Conservation (phyloP, 2,113 vertebrate species). For the Ginglymostoma cirratum region DNA sequence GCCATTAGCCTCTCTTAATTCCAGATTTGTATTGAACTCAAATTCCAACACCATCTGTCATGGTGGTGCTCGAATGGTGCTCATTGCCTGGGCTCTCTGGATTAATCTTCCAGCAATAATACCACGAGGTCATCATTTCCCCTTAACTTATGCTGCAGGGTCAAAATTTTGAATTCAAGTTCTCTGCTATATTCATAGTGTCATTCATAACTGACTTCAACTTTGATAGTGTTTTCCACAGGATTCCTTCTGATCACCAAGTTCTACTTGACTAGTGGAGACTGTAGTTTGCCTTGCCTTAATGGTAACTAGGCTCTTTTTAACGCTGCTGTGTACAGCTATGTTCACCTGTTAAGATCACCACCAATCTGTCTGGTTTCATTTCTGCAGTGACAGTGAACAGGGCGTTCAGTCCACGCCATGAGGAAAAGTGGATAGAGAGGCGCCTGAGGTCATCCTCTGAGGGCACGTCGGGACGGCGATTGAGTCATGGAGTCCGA, state of each 20-base stretch:
- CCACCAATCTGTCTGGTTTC: not conserved
- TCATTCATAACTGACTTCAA: not conserved
- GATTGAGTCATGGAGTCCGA: conserved; percentile 72
- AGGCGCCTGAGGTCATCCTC: conserved; percentile 83
- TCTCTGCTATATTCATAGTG: not conserved
- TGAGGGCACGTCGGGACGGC: conserved; percentile 83
- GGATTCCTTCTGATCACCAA: not conserved
- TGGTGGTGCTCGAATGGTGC: no score
- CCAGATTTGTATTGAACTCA: no score
- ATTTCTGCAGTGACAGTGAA: conserved; percentile 25
- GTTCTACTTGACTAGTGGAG: not conserved
- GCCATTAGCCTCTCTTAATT: no score
- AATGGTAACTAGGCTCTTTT: not conserved
- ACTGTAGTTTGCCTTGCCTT: not conserved
- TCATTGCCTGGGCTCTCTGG: no score
- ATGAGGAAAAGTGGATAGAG: conserved; percentile 78
- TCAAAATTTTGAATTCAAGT: not conserved
- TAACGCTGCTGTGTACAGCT: not conserved
- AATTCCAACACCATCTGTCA: no score
- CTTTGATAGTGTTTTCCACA: no score
- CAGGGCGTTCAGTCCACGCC: conserved; percentile 64
- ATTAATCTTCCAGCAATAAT: no score
- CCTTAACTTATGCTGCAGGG: not conserved
- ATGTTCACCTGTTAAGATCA: not conserved
- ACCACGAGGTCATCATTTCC: no score